A percentile compares a stretch with the other conserved stretches of the same genome.
phyloP scores from a whole-genome alignment of 2,888 invertebrate species.

The Cheilosia scutellata region DNA sequence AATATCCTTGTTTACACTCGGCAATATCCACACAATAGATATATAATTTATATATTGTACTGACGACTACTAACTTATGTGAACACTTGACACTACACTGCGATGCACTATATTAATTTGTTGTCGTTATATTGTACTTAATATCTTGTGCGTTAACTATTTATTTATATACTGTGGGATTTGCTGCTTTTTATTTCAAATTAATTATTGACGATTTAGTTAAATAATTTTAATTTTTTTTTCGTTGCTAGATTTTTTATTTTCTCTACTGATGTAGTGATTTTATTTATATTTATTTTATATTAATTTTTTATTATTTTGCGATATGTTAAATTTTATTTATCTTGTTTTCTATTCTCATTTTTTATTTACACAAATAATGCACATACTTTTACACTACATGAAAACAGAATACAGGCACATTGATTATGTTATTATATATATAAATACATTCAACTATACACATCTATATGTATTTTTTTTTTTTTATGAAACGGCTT shows the following conservation, averaged over 20 bases:
- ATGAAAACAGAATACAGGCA: slow-evolving; percentile 75
- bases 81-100: slow-evolving; percentile 42
- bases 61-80: slow-evolving; percentile 7
- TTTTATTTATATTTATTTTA: slow-evolving; percentile 15
- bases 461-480: slow-evolving; percentile 50
- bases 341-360: slow-evolving; percentile 47
- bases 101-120: slow-evolving; percentile 36
- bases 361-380: slow-evolving; percentile 70
- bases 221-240: slow-evolving; percentile 7
- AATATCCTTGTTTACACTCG: slow-evolving; percentile 47
- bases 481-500: slow-evolving; percentile 61
- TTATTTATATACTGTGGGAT: slow-evolving; percentile 9
- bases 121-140: slow-evolving; percentile 37
- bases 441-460: slow-evolving; percentile 63
- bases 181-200: slow-evolving; percentile 33
- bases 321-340: slow-evolving; percentile 64
- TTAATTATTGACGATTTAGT: slow-evolving; percentile 32
- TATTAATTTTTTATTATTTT: slow-evolving; percentile 29
- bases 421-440: slow-evolving; percentile 73
- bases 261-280: slow-evolving; percentile 24
- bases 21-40: slow-evolving; percentile 36
- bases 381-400: slow-evolving; percentile 69
- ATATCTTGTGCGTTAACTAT: slow-evolving; percentile 62
- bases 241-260: slow-evolving; percentile 62
- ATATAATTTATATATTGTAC: slow-evolving; percentile 15